These are phyloP conservation scores for Linyphia triangularis DNA, from an alignment of 2,888 invertebrate species.

Conservation along the genomic window DNA sequence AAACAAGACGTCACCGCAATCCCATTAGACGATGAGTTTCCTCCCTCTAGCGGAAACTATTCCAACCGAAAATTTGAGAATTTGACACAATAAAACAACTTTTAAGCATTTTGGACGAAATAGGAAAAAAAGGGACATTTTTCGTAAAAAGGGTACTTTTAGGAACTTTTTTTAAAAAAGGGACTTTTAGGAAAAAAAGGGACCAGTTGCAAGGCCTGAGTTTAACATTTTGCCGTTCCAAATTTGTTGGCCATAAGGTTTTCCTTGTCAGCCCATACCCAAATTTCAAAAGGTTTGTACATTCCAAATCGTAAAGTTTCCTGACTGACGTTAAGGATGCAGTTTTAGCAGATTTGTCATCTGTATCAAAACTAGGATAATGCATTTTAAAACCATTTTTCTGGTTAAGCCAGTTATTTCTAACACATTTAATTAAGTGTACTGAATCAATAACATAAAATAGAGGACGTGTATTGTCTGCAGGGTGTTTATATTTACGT, in stretches of 20 bases:
- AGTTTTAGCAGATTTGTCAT: neutral
- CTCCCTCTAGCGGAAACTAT: too few species aligned
- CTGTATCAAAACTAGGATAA: conserved; percentile 2
- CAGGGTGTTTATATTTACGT: neutral
- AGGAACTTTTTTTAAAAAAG: too few species aligned
- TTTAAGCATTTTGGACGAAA: too few species aligned
- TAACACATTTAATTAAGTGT: conserved; percentile 17
- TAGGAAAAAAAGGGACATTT: too few species aligned
- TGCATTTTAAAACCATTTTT: conserved; percentile 11
- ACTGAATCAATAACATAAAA: conserved; percentile 29
- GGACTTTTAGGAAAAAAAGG: too few species aligned
- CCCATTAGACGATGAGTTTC: too few species aligned
- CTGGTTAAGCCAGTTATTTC: conserved; percentile 48
- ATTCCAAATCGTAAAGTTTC: conserved; percentile 36
- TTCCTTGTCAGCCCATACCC: conserved; percentile 38
- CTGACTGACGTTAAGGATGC: conserved; percentile 5
- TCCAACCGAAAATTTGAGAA: too few species aligned
- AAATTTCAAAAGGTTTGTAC: conserved; percentile 37
- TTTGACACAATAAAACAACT: too few species aligned
- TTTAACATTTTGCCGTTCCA: conserved; percentile 53
- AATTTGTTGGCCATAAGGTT: conserved; percentile 42
- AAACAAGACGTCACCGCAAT: too few species aligned
- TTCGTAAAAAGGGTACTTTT: too few species aligned
- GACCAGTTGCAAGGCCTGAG: too few species aligned
- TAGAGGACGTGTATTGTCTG: neutral